A percentile compares a stretch with the other conserved stretches of the same genome.
Evolutionary conservation across 2,888 invertebrate species (phyloP).

Genomic region (Tenthredo amoena): DNA sequence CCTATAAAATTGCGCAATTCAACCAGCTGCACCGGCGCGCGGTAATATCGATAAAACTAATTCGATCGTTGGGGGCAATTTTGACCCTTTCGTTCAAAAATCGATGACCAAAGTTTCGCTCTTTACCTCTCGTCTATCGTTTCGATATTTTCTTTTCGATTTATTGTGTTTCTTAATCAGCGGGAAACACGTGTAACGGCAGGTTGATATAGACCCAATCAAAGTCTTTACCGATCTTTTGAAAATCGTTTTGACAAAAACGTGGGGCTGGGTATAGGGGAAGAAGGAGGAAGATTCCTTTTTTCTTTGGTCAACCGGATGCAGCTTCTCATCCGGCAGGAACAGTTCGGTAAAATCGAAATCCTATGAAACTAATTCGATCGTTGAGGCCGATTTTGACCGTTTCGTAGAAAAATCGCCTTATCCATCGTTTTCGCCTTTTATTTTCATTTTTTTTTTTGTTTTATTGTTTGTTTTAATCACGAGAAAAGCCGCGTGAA

Average conservation of each 20-base stretch:
- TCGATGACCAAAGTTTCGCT: neutral
- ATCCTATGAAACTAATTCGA: too few relatives aligned
- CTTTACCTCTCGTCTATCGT: neutral
- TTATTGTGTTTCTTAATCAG: neutral
- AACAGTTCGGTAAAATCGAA: constrained; percentile 67
- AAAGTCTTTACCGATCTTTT: neutral
- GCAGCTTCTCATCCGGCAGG: constrained; percentile 64
- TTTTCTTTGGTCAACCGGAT: constrained; percentile 70
- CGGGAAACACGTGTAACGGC: neutral
- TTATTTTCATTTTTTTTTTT: too few relatives aligned
- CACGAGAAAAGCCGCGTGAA: neutral
- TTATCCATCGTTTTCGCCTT: too few relatives aligned
- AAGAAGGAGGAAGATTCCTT: constrained; percentile 10
- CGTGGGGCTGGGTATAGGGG: neutral
- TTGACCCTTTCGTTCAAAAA: neutral
- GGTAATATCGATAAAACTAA: constrained; percentile 6
- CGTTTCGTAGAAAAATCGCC: too few relatives aligned
- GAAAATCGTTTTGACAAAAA: constrained; percentile 40
- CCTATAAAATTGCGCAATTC: constrained; percentile 12
- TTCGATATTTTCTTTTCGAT: too few relatives aligned
- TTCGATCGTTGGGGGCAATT: constrained; percentile 22
- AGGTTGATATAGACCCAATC: neutral
- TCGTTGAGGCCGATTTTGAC: too few relatives aligned
- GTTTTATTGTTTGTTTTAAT: too few relatives aligned
- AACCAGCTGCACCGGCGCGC: neutral